phyloP scores from a whole-genome alignment of 1,140 invertebrate species.

The Drosophila lacertosa region DNA sequence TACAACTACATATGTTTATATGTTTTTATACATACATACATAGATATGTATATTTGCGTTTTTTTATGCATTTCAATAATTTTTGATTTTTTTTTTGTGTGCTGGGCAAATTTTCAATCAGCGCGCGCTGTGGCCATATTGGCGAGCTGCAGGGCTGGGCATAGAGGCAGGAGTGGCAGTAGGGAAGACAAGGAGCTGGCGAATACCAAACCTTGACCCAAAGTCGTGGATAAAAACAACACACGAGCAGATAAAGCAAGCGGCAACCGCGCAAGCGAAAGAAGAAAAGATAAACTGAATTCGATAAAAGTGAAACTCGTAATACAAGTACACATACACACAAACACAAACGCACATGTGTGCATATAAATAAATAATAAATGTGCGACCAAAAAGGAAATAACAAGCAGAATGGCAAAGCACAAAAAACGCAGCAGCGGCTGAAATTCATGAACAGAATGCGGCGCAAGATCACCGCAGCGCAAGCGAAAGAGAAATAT shows the following conservation, averaged over 20 bases:
- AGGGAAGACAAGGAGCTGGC: slow-evolving; percentile 1
- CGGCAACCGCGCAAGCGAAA: slow-evolving; percentile 20
- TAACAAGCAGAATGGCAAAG: slow-evolving; percentile 35
- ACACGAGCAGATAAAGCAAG: slow-evolving; percentile 37
- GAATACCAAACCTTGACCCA: slow-evolving; percentile 52
- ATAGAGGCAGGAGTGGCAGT: neutral
- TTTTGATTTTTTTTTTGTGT: slow-evolving; percentile 10
- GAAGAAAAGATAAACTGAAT: slow-evolving; percentile 28
- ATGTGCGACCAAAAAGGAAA: slow-evolving; percentile 52
- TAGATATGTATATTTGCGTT: neutral
- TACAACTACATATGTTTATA: neutral
- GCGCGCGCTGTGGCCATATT: slow-evolving; percentile 2
- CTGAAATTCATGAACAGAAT: slow-evolving; percentile 26
- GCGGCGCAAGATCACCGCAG: slow-evolving; percentile 29
- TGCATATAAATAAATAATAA: slow-evolving; percentile 37
- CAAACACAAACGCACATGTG: slow-evolving; percentile 2
- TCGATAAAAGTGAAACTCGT: slow-evolving; percentile 62
- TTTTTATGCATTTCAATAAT: neutral
- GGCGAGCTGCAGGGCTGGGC: neutral
- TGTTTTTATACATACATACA: slow-evolving; percentile 2
- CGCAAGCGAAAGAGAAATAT: neutral
- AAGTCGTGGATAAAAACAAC: slow-evolving; percentile 48
- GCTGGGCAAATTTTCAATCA: slow-evolving; percentile 17
- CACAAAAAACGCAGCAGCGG: slow-evolving; percentile 9
- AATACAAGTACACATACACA: slow-evolving; percentile 32